Evolutionary conservation across 2,888 invertebrate genomes (phyloP), one percentile per base, ranked within the genome.

Genomic region (Petrolisthes cinctipes): DNA sequence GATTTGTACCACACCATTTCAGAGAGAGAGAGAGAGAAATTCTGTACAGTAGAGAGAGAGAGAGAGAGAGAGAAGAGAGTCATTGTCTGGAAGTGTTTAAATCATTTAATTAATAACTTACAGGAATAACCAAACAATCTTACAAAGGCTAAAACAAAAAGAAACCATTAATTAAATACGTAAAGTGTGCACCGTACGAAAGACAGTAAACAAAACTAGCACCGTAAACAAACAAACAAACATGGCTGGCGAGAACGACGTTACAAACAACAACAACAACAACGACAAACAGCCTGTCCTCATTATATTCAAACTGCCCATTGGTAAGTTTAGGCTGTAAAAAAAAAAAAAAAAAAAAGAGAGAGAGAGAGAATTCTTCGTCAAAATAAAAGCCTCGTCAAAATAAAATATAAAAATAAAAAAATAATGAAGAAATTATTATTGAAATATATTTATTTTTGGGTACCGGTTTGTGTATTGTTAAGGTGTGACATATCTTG

Each of bases 221-320:
- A n/a, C n/a, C n/a, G n/a, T n/a, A n/a, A n/a, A n/a, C n/a, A 11
- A 61, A 61, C 61, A 17, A 61, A 61, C 20, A 20, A 79, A 54
- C 54, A 56, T 54, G 14, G 56, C 75, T 76, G 75, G 54, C 5
- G 56, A 83, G 75, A 76, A 76, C 75, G 76, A 61, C 17, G 61
- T 11, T 2, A 17, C 17, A 17, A 61, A 61, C 61, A 61, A 61
- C 11, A 61, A 75, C 20, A 76, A n/a, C 4, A 37, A 23, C 20
- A 20, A 56, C 5, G 76, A 54, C 17, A 82, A 86, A 23, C 86
- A 86, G 54, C 86, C 86, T 11, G 82, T 86, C 75, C 78, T 86
- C 61, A 86, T 86, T 7, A 86, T 86, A 17, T 82, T 86, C 57
- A 86, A 82, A 75, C 56, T 86, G 75, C 86, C 86, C 20, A 86